A percentile compares a stretch with the other conserved stretches of the same genome.
Conservation (phyloP, 1,140 invertebrate species). For the Idris sp. region DNA sequence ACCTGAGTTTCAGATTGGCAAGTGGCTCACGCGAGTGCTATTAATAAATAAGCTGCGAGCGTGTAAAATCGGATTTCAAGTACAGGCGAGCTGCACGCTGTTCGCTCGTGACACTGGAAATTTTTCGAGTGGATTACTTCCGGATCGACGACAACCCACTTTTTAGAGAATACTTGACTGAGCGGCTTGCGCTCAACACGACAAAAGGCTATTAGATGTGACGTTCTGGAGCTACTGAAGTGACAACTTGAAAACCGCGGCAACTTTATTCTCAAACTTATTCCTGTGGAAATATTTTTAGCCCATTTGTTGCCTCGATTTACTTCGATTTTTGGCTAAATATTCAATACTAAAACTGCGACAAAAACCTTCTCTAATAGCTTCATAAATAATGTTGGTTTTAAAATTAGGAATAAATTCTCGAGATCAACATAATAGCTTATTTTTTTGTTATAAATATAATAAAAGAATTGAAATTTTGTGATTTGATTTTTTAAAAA, state of each 20-base stretch:
- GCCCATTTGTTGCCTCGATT: too few species aligned
- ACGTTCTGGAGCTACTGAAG: slow-evolving; percentile 34
- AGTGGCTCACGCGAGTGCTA: slow-evolving; percentile 30
- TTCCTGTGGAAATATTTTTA: slow-evolving; percentile 1
- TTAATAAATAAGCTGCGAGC: slow-evolving; percentile 49
- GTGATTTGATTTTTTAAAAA: too few species aligned
- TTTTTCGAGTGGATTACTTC: slow-evolving; percentile 58
- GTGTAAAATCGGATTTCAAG: slow-evolving; percentile 47
- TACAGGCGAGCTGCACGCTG: slow-evolving; percentile 6
- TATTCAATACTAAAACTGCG: too few species aligned
- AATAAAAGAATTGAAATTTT: too few species aligned
- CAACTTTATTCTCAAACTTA: slow-evolving; percentile 2
- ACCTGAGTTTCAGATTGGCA: slow-evolving; percentile 13
- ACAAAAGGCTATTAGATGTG: slow-evolving; percentile 44
- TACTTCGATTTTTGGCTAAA: too few species aligned
- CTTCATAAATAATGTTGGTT: too few species aligned
- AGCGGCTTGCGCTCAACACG: slow-evolving; percentile 15
- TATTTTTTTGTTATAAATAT: too few species aligned
- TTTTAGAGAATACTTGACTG: slow-evolving; percentile 44
- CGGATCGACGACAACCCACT: slow-evolving; percentile 52
- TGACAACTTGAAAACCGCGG: slow-evolving; percentile 20
- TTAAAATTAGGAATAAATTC: too few species aligned
- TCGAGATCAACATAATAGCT: too few species aligned
- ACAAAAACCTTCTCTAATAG: too few species aligned
- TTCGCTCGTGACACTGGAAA: slow-evolving; percentile 43